phyloP scores from a whole-genome alignment of 2,797 vertebrate species.

The Nothura maculosa region DNA sequence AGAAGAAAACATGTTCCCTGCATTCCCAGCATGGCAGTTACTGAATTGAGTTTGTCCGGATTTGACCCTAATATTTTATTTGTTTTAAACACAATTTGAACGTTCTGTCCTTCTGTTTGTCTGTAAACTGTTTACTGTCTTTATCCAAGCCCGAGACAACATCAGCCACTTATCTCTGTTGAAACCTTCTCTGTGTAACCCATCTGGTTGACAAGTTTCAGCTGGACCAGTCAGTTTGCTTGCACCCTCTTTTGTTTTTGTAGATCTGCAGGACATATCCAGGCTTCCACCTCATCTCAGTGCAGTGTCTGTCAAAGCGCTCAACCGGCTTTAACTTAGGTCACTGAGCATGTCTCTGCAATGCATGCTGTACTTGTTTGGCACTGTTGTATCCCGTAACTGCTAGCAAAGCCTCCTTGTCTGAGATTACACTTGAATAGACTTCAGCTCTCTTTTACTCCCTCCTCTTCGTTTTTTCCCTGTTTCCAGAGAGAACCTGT shows the following conservation, averaged over 20 bases:
- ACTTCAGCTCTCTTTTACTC: not conserved
- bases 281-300: not conserved
- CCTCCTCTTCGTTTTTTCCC: not conserved
- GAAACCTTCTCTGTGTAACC: not conserved
- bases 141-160: not conserved
- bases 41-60: not conserved
- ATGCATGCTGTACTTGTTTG: not conserved
- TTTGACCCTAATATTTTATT: not conserved
- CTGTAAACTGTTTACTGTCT: not conserved
- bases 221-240: not conserved
- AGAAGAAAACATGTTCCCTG: not conserved
- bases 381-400: not conserved
- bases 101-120: not conserved
- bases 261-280: not conserved
- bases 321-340: not conserved
- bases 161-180: not conserved
- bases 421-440: not conserved
- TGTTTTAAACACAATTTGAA: not conserved
- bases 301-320: not conserved
- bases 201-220: not conserved
- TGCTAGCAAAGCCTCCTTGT: not conserved
- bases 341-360: accelerated
- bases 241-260: not conserved
- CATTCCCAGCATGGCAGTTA: not conserved
- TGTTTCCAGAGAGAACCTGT: not conserved